These are phyloP conservation scores for Cyprinus carpio DNA, from an alignment of 2,113 vertebrate genomes.

Conservation along the genomic window DNA sequence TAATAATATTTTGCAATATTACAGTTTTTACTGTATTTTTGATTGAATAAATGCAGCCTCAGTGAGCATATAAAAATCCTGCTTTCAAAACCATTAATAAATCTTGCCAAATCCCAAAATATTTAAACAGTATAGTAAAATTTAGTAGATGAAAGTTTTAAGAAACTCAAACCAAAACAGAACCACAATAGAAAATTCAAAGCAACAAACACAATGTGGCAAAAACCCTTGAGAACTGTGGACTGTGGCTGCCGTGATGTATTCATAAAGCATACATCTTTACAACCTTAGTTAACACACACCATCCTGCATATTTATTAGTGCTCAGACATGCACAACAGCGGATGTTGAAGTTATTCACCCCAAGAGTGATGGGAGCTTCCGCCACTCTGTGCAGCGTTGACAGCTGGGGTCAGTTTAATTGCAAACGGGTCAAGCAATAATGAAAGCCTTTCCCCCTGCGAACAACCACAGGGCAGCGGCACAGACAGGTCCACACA, in stretches of 20 bases:
- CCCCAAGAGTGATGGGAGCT: neutral
- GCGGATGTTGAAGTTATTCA: slow-evolving; percentile 13
- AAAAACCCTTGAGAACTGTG: neutral
- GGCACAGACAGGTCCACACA: neutral
- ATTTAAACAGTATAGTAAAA: no score
- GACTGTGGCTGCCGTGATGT: neutral
- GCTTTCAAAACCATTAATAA: no score
- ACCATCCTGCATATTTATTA: slow-evolving; percentile 12
- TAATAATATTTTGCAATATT: no score
- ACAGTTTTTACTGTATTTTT: no score
- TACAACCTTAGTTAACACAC: neutral
- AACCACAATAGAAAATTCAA: neutral
- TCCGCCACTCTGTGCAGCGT: neutral
- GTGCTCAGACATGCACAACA: slow-evolving; percentile 16
- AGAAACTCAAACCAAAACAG: neutral
- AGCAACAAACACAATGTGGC: neutral
- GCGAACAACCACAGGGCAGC: neutral
- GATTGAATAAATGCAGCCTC: no score
- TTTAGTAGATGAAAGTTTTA: neutral
- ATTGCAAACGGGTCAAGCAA: slow-evolving; percentile 35
- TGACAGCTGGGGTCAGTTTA: slow-evolving; percentile 43
- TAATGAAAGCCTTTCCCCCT: slow-evolving; percentile 39
- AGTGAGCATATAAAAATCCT: no score
- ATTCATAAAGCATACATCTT: neutral
- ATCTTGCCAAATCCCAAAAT: no score